Conservation (phyloP, 2,797 vertebrate genomes). For the Pipistrellus pygmaeus region DNA sequence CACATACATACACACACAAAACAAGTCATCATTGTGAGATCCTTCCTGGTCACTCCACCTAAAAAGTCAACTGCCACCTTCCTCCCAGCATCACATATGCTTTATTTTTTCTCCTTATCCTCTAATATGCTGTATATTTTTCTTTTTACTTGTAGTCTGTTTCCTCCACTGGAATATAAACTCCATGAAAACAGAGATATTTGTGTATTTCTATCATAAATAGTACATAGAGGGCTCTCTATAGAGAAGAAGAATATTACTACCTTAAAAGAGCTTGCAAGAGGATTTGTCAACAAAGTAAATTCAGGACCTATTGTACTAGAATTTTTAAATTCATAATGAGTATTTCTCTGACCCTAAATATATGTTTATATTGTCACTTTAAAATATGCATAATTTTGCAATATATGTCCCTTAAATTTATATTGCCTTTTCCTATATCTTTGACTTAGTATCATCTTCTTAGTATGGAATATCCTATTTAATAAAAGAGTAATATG, state of each 20-base stretch:
- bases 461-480: not conserved
- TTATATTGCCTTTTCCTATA: not conserved
- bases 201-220: constrained; percentile 44
- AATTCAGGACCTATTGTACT: not conserved
- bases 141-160: not conserved
- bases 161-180: not conserved
- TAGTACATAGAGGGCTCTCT: not conserved
- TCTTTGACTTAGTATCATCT: constrained; percentile 5
- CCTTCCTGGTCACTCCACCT: not conserved
- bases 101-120: not conserved
- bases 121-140: not conserved
- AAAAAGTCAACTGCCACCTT: not conserved
- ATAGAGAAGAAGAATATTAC: not conserved
- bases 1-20: too few relatives aligned
- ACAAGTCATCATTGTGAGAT: not conserved
- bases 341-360: not conserved
- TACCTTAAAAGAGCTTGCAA: not conserved
- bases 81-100: not conserved
- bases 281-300: not conserved
- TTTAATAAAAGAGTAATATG: too few relatives aligned
- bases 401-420: not conserved
- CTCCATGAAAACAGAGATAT: not conserved
- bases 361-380: not conserved
- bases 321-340: not conserved
- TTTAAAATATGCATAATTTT: not conserved